Base-by-base conservation (phyloP, 92 coral and sea anemone genomes). In the Phenganax subtilis region DNA sequence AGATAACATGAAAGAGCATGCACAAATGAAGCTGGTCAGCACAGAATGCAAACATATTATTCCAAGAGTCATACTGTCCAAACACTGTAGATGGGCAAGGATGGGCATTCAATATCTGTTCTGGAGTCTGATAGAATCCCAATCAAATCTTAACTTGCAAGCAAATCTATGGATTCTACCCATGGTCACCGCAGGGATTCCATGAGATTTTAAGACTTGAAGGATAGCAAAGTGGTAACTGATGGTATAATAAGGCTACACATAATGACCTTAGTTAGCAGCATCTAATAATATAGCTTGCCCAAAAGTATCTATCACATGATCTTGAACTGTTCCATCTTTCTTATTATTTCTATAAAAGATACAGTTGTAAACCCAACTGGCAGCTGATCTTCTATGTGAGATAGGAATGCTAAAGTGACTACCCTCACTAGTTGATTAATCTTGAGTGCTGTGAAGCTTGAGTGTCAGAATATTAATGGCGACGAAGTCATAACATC, bases 391-490 rank as follows among this genome's bases (percentile, higher is more conserved):
- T 76, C 81, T 52, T 25, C 73, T 86, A 14, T 75, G 29, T 37
- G 76, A 12, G 27, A 86, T 27, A 1, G 91, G 84, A 28, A 89
- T 85, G 76, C 89, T 86, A 17, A 20, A 20, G 25, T 20, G 25
- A 20, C 25, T 20, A 20, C 25, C 25, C 25, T 20, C 25, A 20
- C 25, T 20, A 20, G 86, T 53, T 7, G 90, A 87, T 7, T 87
- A 88, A 63, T 85, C 89, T 62, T 89, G 72, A 17, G 87, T 86
- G 55, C 89, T 86, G 84, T 89, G 91, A 31, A 84, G 88, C 55
- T 79, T 77, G 12, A 65, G 76, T 9, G 82, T 7, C 52, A 55
- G 44, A 27, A 81, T 82, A 25, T 83, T 84, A 47, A 84, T 51
- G 67, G 81, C 89, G 85, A 60, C 68, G 54, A 47, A 54, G 59